Evolutionary conservation across 2,113 vertebrate species (phyloP).

Genomic region (Numenius arquata): DNA sequence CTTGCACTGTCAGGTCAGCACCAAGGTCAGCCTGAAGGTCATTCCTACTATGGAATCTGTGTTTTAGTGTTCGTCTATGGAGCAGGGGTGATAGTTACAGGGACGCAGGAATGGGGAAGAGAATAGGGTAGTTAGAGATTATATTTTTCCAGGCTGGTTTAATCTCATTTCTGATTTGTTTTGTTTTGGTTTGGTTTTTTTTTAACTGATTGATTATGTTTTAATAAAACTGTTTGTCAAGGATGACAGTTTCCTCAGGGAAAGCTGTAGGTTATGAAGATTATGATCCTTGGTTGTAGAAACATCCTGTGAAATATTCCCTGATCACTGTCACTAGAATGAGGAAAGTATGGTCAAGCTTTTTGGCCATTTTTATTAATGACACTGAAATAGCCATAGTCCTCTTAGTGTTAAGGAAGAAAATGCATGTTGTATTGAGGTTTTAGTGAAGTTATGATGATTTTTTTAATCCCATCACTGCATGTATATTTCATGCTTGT

Average conservation of each 20-base stretch:
- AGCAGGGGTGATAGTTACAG: neutral
- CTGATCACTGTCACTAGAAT: neutral
- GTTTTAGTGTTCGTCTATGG: neutral
- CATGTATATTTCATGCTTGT: neutral
- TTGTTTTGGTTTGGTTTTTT: neutral
- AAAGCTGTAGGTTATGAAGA: neutral
- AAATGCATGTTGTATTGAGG: neutral
- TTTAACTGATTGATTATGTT: neutral
- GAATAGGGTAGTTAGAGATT: neutral
- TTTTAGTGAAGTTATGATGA: neutral
- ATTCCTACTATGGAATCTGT: fast-evolving
- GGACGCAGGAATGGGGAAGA: neutral
- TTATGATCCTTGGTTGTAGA: neutral
- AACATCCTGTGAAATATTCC: neutral
- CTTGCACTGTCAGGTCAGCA: neutral
- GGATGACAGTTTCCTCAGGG: neutral
- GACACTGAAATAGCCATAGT: neutral
- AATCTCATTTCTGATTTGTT: neutral
- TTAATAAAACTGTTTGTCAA: neutral
- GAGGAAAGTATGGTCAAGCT: neutral
- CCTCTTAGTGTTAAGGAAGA: neutral
- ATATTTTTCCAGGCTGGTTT: neutral
- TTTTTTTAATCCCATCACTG: neutral
- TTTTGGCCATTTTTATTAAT: neutral
- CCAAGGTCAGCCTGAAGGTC: neutral